phyloP scores from a whole-genome alignment of 2,113 vertebrate species.

The Podarcis muralis region DNA sequence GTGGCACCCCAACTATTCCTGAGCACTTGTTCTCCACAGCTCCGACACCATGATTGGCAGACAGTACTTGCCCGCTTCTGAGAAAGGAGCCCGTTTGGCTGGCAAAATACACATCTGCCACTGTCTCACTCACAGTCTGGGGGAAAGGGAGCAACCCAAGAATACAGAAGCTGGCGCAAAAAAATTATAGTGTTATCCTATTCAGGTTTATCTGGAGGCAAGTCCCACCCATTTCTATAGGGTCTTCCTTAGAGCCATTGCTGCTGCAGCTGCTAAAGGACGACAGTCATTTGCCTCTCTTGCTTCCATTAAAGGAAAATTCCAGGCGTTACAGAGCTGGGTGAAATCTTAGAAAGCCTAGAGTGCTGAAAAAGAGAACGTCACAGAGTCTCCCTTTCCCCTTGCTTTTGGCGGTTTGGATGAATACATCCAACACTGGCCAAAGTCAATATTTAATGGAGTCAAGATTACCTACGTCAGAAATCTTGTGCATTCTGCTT shows the following conservation, averaged over 20 bases:
- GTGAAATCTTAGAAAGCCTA: not conserved
- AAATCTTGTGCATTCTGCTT: too few species aligned
- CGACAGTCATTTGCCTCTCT: not conserved
- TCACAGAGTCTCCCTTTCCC: not conserved
- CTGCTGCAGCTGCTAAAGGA: not conserved
- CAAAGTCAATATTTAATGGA: constrained; percentile 16
- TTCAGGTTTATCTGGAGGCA: not conserved
- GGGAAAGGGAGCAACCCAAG: not conserved
- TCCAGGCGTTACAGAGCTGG: not conserved
- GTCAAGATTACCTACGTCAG: not conserved
- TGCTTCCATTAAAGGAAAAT: not conserved
- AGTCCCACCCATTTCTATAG: not conserved
- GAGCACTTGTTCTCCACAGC: not conserved
- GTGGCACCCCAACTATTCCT: not conserved
- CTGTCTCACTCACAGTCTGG: not conserved
- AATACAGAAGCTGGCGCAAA: not conserved
- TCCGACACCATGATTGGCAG: not conserved
- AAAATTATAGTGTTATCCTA: not conserved
- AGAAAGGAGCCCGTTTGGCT: not conserved
- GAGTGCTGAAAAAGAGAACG: not conserved
- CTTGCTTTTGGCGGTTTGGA: not conserved
- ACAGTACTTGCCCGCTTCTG: not conserved
- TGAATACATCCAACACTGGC: not conserved
- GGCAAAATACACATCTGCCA: not conserved
- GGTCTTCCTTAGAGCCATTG: too few species aligned